Base-by-base conservation (phyloP, 2,888 invertebrate species). In the Altica lythri region DNA sequence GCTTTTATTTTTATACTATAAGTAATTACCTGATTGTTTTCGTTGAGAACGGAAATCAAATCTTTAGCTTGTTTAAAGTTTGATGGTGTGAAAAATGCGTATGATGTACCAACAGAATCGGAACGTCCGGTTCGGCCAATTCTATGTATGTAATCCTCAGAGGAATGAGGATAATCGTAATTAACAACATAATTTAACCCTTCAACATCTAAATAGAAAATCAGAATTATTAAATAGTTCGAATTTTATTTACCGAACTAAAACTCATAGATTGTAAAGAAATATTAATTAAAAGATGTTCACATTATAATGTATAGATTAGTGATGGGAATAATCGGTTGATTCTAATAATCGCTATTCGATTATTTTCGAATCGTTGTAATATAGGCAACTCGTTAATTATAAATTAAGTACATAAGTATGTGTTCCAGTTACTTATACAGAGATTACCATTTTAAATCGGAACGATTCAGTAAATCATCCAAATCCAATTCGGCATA, bases 161-260 rank as follows among this genome's bases (percentile, higher is more conserved):
- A 92, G 55, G 92, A 93, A 77, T 91, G 91, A 51, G 95, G 95
- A 78, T 94, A 96, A 80, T 95, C 95, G 81, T 89, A 95, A 81
- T 95, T 96, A 75, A 95, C 92, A 64, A 96, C 95, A 80, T 89
- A 94, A 80, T 93, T 94, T 72, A 96, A 93, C 74, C 95, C 95
- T 76, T 94, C 93, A 73, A 95, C 95, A 86, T 95, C 95, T 95
- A 83, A 42, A 53, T 44, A 52, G 44, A 47, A 54, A 59, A 55
- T 48, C 19, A 10, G 9, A 42, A 10, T 46, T 47, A 47, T 42
- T 46, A 55, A 55, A 51, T 51, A n/a, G n/a, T 16, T 25, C 25
- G 25, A 25, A 8, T 32, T 25, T 40, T 16, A 19, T 18, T 5
- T 10, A 4, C 4, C 18, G 14, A 17, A 22, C 4, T 30, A 9